A percentile compares a stretch with the other conserved stretches of the same genome.
Conservation (phyloP, 1,140 invertebrate species). For the Lepidurus arcticus region DNA sequence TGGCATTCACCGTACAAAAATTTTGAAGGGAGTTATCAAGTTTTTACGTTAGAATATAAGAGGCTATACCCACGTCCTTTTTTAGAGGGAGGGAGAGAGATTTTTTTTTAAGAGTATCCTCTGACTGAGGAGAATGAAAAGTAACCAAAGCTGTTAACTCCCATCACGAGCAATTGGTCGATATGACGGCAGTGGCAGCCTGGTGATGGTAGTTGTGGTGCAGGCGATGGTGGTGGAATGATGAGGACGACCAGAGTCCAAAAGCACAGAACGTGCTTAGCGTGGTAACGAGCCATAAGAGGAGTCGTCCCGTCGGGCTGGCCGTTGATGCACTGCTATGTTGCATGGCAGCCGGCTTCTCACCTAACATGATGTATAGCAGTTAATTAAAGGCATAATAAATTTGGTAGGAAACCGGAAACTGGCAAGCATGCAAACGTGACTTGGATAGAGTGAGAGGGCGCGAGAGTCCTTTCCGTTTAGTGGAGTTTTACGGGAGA, state of each 20-base stretch:
- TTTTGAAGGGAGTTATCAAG: not conserved
- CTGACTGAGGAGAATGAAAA: not conserved
- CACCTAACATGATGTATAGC: constrained; percentile 39
- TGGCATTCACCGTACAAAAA: constrained; percentile 18
- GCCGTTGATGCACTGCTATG: constrained; percentile 42
- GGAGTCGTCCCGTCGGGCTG: not conserved
- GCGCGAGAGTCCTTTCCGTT: not conserved
- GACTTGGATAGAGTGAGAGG: not conserved
- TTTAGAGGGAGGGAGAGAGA: not conserved
- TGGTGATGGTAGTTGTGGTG: constrained; percentile 15
- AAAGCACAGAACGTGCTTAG: constrained; percentile 18
- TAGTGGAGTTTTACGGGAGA: not conserved
- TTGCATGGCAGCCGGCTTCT: constrained; percentile 52
- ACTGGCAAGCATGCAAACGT: not conserved
- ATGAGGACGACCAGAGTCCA: not conserved
- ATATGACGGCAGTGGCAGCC: constrained; percentile 6
- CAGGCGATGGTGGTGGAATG: constrained; percentile 20
- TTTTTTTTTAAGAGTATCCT: not conserved
- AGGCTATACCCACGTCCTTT: constrained; percentile 4
- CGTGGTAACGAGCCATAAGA: constrained; percentile 13
- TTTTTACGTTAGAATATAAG: constrained; percentile 7
- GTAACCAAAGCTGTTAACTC: constrained; percentile 11
- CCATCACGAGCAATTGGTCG: constrained; percentile 20
- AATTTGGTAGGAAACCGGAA: constrained; percentile 4
- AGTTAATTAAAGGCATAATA: constrained; percentile 12